A percentile compares a stretch with the other conserved stretches of the same genome.
phyloP scores from a whole-genome alignment of 1,140 invertebrate genomes.

The Chlorops oryzae region DNA sequence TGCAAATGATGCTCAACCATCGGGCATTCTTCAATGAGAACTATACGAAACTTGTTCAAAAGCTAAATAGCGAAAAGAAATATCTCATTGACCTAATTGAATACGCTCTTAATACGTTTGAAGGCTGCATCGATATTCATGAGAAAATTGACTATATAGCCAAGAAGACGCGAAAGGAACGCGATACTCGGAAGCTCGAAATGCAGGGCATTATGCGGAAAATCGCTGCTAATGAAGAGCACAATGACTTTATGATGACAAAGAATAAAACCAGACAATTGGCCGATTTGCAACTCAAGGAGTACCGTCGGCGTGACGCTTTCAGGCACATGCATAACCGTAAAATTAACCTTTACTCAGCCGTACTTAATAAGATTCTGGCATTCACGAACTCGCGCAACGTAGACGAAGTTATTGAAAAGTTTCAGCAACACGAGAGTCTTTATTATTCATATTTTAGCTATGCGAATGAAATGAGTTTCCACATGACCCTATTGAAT shows the following conservation, averaged over 20 bases:
- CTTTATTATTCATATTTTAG: constrained; percentile 21
- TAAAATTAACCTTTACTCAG: constrained; percentile 18
- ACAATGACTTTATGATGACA: constrained; percentile 30
- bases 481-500: constrained; percentile 19
- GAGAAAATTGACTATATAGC: constrained; percentile 16
- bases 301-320: constrained; percentile 16
- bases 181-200: constrained; percentile 14
- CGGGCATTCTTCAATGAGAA: constrained; percentile 18
- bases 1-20: constrained; percentile 17
- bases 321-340: constrained; percentile 15
- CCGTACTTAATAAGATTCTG: constrained; percentile 16
- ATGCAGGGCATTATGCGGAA: constrained; percentile 23
- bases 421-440: constrained; percentile 19
- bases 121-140: constrained; percentile 15
- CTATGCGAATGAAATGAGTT: constrained; percentile 21
- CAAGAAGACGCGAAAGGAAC: constrained; percentile 11
- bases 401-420: constrained; percentile 17
- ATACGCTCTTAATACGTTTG: constrained; percentile 16
- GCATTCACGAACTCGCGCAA: constrained; percentile 8
- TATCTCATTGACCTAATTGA: constrained; percentile 22
- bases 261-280: constrained; percentile 28
- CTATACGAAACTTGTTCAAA: constrained; percentile 15
- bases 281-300: constrained; percentile 29
- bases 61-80: constrained; percentile 22
- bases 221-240: constrained; percentile 35